Conservation (phyloP, 2,113 vertebrate species). For the Phylloscopus trochiloides region DNA sequence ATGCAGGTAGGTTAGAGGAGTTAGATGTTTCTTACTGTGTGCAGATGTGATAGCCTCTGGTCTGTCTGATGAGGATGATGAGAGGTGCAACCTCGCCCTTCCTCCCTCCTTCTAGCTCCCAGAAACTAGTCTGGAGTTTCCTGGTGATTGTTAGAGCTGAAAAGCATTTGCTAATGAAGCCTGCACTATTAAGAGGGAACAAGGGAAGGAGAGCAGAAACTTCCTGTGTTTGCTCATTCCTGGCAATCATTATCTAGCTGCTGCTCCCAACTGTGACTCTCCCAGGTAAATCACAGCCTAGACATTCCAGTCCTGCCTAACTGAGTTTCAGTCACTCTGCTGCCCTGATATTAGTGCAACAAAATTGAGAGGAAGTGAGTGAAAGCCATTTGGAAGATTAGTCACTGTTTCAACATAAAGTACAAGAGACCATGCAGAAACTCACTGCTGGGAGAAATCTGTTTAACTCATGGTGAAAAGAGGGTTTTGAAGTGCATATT, state of each 20-base stretch:
- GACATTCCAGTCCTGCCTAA: not conserved
- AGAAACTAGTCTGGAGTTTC: not conserved
- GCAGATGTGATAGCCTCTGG: not conserved
- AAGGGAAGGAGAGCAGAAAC: not conserved
- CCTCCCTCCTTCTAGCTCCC: not conserved
- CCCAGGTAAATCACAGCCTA: not conserved
- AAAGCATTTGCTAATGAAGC: slow-evolving; percentile 7
- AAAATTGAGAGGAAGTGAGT: not conserved
- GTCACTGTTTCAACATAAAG: not conserved
- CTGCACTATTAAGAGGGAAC: not conserved
- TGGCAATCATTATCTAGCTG: slow-evolving; percentile 3
- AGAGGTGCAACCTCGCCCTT: not conserved
- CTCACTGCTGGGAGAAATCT: not conserved
- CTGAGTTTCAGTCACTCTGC: not conserved
- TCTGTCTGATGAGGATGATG: not conserved
- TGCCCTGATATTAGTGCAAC: not conserved
- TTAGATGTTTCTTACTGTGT: not conserved
- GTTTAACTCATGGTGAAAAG: not conserved
- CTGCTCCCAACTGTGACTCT: not conserved
- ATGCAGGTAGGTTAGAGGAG: not conserved
- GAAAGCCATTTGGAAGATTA: not conserved
- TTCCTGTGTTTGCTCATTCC: slow-evolving; percentile 14
- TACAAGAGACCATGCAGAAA: not conserved
- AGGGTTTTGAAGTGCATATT: not conserved
- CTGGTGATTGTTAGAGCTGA: not conserved